Evolutionary conservation across 2,113 vertebrate genomes (phyloP), one percentile per base, ranked within the genome.

Genomic region (Neoarius graeffei): DNA sequence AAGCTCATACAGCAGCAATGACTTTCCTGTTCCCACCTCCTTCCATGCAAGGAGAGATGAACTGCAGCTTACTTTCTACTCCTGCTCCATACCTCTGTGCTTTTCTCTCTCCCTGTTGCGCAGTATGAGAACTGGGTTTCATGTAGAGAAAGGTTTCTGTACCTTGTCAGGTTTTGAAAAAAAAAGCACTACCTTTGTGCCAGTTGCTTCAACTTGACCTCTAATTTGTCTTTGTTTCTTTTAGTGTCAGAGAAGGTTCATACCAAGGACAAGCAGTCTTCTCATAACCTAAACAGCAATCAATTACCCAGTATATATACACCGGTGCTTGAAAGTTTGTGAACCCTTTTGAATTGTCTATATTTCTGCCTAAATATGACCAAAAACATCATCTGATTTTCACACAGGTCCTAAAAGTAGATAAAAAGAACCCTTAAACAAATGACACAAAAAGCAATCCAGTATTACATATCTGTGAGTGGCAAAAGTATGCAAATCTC

Each of bases 1-100:
- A 81, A 90, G 89, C 62, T 57, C 56, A 71, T 85, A 67, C 25
- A 88, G 80, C 90, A 81, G 85, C 84, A 87, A 84, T 66, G 48
- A 73, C 42, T 67, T 87, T 84, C 74, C 85, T 89, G 73, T 87
- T 81, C 88, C 52, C 35, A 79, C 81, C 71, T 48, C 66, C 50
- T 66, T 48, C 48, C 57, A 66, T 48, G 19, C 59, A 30, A 10
- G 57, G 42, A 50, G 56, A 76, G 83, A 89, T 85, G 76, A 27
- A 67, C 60, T 59, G 71, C 71, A 71, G 56, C 27, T 67, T 48
- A 10, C 56, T 59, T 42, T 59, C 11, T 81, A 85, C 83, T 67
- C 74, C 10, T 0, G 23, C 84, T 60, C 35, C 80, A 77, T 60
- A 71, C 83, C 57, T 62, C 80, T 71, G 64, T 87, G 30, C 27